Percentiles rank a stretch among this genome's conserved stretches.
phyloP scores from a whole-genome alignment of 2,797 vertebrate genomes.

The Eospalax fontanierii region DNA sequence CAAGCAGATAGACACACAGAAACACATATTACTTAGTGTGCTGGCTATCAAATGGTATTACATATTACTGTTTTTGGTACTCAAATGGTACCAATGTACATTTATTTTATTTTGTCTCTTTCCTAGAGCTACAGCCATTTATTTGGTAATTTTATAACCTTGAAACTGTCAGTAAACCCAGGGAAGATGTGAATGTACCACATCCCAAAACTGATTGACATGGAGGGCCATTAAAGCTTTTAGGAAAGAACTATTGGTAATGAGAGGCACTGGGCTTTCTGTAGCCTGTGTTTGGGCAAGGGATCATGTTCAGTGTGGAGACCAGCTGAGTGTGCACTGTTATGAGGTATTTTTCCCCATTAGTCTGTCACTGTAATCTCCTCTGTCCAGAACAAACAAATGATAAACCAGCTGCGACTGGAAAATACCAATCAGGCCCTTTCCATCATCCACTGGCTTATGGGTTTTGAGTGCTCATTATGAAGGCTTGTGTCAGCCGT shows the following conservation, averaged over 20 bases:
- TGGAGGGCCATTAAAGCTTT: not conserved
- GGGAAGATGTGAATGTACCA: not conserved
- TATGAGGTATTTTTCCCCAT: not conserved
- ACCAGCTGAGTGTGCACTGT: not conserved
- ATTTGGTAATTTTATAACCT: not conserved
- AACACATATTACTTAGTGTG: not conserved
- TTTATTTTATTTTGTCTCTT: constrained; percentile 26
- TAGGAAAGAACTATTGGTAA: not conserved
- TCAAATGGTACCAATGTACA: not conserved
- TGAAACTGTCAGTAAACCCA: constrained; percentile 23
- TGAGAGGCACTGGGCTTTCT: not conserved
- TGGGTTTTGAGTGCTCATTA: not conserved
- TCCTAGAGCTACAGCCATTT: not conserved
- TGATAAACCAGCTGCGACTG: constrained; percentile 56
- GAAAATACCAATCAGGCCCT: not conserved
- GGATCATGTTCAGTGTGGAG: not conserved
- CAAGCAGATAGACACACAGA: rapidly evolving
- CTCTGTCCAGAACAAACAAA: constrained; percentile 66
- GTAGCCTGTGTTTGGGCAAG: not conserved
- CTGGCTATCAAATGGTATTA: not conserved
- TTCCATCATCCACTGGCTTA: not conserved
- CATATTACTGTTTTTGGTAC: constrained; percentile 12
- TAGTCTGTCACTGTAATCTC: constrained; percentile 4
- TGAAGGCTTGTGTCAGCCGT: not conserved
- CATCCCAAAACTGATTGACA: not conserved